Conservation (phyloP, 2,113 vertebrate species). For the Eolophus roseicapilla region DNA sequence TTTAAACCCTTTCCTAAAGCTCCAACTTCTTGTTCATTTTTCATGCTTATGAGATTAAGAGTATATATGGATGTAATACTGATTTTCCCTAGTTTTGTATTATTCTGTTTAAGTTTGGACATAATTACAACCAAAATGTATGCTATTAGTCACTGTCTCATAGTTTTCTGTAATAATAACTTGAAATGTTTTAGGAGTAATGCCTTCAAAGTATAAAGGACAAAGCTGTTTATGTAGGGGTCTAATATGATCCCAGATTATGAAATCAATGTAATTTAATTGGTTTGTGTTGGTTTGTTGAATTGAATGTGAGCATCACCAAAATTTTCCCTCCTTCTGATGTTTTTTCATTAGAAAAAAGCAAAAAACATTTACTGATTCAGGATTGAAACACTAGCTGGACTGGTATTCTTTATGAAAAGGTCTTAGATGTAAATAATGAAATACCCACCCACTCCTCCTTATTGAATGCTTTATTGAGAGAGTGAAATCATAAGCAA, state of each 20-base stretch:
- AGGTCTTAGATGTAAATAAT: background rate
- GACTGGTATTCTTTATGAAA: background rate
- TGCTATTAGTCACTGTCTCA: background rate
- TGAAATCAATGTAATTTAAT: background rate
- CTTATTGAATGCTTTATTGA: background rate
- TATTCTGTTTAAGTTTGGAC: background rate
- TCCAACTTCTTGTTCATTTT: background rate
- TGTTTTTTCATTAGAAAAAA: background rate
- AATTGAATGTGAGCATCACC: background rate
- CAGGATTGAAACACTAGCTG: background rate
- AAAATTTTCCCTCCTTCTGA: background rate
- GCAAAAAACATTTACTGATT: background rate
- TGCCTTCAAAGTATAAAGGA: background rate
- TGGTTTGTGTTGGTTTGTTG: background rate
- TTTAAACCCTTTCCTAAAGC: background rate
- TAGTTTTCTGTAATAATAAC: background rate
- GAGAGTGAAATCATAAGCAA: background rate
- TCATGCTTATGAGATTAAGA: background rate
- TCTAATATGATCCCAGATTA: background rate
- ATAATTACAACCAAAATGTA: constrained; percentile 3
- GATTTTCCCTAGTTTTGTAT: background rate
- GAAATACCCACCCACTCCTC: background rate
- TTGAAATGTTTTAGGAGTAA: background rate
- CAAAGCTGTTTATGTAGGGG: background rate
- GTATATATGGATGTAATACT: background rate